Percentiles rank a stretch among this genome's conserved stretches.
These are phyloP conservation scores for Riparia riparia DNA, from an alignment of 2,113 vertebrate species.

Conservation along the genomic window DNA sequence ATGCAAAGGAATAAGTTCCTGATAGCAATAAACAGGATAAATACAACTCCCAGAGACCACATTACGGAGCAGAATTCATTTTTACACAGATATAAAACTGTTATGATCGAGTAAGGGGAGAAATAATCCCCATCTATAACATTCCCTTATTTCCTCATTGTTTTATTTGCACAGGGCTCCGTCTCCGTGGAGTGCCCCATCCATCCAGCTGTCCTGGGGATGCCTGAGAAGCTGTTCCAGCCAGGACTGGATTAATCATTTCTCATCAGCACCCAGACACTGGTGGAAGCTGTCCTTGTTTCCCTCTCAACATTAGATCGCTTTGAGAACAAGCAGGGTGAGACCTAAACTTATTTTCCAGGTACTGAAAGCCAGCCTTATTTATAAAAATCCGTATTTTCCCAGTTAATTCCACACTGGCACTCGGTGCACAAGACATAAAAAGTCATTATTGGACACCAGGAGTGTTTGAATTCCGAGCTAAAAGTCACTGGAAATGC, in stretches of 20 bases:
- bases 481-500: neutral
- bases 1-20: slow-evolving; percentile 61
- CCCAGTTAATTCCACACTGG: neutral
- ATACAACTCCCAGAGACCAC: slow-evolving; percentile 59
- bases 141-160: slow-evolving; percentile 34
- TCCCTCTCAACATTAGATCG: neutral
- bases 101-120: slow-evolving; percentile 54
- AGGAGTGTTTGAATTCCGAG: neutral
- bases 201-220: slow-evolving; percentile 36
- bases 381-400: slow-evolving; percentile 14
- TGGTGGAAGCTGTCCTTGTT: slow-evolving; percentile 32
- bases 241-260: slow-evolving; percentile 54
- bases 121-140: slow-evolving; percentile 51
- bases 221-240: slow-evolving; percentile 15
- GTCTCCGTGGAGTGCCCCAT: neutral
- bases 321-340: slow-evolving; percentile 32
- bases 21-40: slow-evolving; percentile 63
- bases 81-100: slow-evolving; percentile 51
- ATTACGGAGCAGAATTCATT: slow-evolving; percentile 56
- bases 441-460: neutral
- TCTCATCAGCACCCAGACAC: slow-evolving; percentile 35
- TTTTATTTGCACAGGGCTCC: slow-evolving; percentile 33
- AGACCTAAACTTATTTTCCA: neutral
- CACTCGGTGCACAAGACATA: neutral
- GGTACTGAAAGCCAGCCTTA: neutral